Conservation (phyloP, 2,113 vertebrate species). For the Peromyscus californicus region DNA sequence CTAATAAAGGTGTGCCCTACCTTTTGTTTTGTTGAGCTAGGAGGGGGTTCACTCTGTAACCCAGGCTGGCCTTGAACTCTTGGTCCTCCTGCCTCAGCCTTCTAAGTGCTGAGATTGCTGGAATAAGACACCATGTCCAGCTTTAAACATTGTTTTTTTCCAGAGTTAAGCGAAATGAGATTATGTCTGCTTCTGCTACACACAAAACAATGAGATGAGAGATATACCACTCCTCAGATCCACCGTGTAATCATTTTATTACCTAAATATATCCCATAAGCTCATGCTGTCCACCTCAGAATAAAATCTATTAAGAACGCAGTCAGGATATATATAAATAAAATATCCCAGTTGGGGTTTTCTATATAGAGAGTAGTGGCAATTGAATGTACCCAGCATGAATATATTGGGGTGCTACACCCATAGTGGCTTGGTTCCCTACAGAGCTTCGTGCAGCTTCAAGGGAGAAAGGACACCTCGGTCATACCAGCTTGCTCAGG, state of each 20-base stretch:
- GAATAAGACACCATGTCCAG: background rate
- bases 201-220: background rate
- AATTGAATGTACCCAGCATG: background rate
- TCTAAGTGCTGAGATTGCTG: background rate
- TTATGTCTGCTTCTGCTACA: background rate
- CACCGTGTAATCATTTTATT: background rate
- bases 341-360: background rate
- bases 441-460: background rate
- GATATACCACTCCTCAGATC: background rate
- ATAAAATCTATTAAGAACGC: background rate
- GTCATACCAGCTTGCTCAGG: accelerated
- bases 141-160: background rate
- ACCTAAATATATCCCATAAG: background rate
- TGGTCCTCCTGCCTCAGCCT: background rate
- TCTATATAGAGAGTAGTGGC: accelerated
- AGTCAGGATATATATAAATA: background rate
- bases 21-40: background rate
- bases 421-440: background rate
- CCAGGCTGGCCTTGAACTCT: background rate
- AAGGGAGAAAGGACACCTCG: background rate
- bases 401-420: accelerated
- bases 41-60: no score
- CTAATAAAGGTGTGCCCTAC: background rate
- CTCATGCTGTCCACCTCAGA: background rate
- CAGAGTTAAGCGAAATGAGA: background rate